Conservation (phyloP, 2,888 invertebrate genomes). For the Agonum fuliginosum region DNA sequence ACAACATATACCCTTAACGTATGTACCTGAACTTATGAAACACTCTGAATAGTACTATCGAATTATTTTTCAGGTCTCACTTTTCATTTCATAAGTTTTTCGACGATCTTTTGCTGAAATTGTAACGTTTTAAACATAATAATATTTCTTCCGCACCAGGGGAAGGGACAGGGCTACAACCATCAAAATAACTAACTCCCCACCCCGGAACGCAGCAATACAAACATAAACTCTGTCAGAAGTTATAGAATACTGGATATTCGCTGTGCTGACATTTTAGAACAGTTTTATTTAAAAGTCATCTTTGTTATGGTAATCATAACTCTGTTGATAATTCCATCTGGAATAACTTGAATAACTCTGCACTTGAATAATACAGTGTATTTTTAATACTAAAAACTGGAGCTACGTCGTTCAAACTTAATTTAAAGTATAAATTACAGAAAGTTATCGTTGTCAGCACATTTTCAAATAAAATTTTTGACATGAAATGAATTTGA, state of each 20-base stretch:
- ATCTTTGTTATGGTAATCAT: conserved; percentile 56
- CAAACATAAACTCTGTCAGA: conserved; percentile 2
- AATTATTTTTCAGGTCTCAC: too few species aligned
- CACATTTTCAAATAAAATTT: conserved; percentile 40
- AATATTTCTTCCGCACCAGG: too few species aligned
- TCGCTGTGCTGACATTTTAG: conserved; percentile 44
- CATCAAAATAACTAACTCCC: too few species aligned
- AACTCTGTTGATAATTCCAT: conserved; percentile 52
- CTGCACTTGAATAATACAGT: conserved; percentile 43
- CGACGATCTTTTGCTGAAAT: too few species aligned
- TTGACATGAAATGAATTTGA: conserved; percentile 37
- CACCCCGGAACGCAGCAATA: background rate
- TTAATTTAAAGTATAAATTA: conserved; percentile 45
- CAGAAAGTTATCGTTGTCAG: conserved; percentile 38
- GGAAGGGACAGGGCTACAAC: too few species aligned
- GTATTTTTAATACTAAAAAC: conserved; percentile 42
- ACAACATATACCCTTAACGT: too few species aligned
- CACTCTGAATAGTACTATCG: too few species aligned
- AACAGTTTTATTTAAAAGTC: conserved; percentile 47
- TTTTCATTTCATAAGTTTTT: too few species aligned
- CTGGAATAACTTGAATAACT: conserved; percentile 45
- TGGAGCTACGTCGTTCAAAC: conserved; percentile 30
- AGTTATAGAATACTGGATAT: background rate
- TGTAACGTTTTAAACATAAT: too few species aligned
- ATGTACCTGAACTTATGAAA: too few species aligned